Evolutionary conservation across 2,888 invertebrate genomes (phyloP), one percentile per base, ranked within the genome.

Genomic region (Zaprionus obscuricornis): DNA sequence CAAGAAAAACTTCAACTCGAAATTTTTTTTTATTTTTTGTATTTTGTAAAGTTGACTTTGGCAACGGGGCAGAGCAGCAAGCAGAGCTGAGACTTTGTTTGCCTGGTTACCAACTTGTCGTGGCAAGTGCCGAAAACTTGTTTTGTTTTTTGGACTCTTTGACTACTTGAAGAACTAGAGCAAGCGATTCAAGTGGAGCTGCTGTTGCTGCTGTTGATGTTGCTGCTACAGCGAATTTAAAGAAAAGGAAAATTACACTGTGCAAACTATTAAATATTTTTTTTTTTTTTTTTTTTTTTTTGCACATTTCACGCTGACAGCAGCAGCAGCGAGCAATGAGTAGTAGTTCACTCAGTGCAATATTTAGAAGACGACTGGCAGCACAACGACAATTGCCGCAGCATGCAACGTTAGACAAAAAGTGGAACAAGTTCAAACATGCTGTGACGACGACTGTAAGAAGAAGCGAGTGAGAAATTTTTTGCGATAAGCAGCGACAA

Each of bases 91-190:
- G 13, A 14, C 26, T 13, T 26, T 43, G 20, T 45, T 45, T 11
- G 33, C 29, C 39, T 10, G 43, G 50, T 20, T 24, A 26, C 24
- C 29, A 34, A 52, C 42, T 51, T 45, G 77, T 39, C 49, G 46
- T 40, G 55, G 63, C 69, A 66, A 77, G 75, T 82, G 82, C 78
- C 77, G 70, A 77, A 77, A 77, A 77, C 82, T 69, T 37, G 58
- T 82, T 81, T n/a, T n/a, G n/a, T n/a, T n/a, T n/a, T 76, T 68
- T 56, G 42, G 73, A 69, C 73, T 58, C 69, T n/a, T n/a, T n/a
- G n/a, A n/a, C n/a, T 39, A 74, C 73, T 66, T 60, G 56, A 74
- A 78, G 78, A 77, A 77, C 69, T 77, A 64, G 77, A 82, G 82
- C 77, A 72, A 55, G 76, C 57, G 39, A 54, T 27, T 54, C 56